Evolutionary conservation across 1,140 invertebrate genomes (phyloP), one percentile per base, ranked within the genome.

Genomic region (Amyelois transitella): DNA sequence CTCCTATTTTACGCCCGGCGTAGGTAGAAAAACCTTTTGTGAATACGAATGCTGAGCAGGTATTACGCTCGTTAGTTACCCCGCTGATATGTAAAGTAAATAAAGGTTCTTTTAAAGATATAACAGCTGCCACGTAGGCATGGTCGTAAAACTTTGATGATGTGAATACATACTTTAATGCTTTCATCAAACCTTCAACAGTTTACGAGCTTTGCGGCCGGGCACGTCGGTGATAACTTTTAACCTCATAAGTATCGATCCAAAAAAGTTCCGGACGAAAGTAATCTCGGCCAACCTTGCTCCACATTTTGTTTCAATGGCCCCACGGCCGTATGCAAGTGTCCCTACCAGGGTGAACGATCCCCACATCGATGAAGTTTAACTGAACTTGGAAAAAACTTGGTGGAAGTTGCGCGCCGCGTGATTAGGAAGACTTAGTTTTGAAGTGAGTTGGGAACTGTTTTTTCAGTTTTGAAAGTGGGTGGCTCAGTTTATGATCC

Each of bases 351-450:
- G 77, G 79, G 78, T 81, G 77, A 85, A 85, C 76, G 81, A 78
- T 83, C 78, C 69, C 77, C 72, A 79, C 79, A 83, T 86, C 78
- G 80, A 81, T 81, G 79, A 83, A 84, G 65, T 81, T 84, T 65
- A 77, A 78, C 69, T 81, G 76, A 84, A 87, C 79, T 86, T 80
- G 75, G 75, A 85, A 87, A 87, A 87, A 87, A 81, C 76, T 84
- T 75, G 66, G 56, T 53, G 54, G 68, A 84, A 87, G 64, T 87
- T 87, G 75, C 79, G 76, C 84, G 79, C 80, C 75, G 78, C 75
- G 82, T 88, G 85, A 88, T 88, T 88, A 88, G 82, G 80, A 86
- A 81, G 81, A 88, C 82, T 88, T 88, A 88, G 82, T 88, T 88
- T 77, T 83, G 76, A 86, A 86, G 78, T 82, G 72, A 84, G 81